phyloP scores from a whole-genome alignment of 1,140 invertebrate species.

The Zaprionus ghesquierei region DNA sequence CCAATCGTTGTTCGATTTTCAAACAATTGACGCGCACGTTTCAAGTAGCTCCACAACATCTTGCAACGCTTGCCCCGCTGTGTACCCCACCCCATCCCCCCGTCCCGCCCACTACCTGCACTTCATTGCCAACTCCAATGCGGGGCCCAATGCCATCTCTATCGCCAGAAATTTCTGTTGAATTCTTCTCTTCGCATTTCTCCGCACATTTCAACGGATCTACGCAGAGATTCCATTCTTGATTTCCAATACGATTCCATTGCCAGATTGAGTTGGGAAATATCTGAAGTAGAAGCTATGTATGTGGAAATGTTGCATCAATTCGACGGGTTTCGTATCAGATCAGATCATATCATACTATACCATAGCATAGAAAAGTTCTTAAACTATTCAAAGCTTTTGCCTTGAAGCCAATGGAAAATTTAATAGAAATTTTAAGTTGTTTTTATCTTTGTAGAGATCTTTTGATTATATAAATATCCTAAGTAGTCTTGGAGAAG shows the following conservation, averaged over 20 bases:
- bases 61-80: background rate
- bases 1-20: conserved; percentile 34
- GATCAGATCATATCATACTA: background rate
- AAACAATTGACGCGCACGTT: conserved; percentile 71
- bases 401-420: background rate
- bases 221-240: conserved; percentile 3
- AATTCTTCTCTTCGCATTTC: conserved; percentile 13
- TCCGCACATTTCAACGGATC: conserved; percentile 13
- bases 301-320: background rate
- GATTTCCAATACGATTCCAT: background rate
- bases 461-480: background rate
- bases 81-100: background rate
- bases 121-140: background rate
- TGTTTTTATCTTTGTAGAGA: background rate
- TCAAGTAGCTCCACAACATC: conserved; percentile 52
- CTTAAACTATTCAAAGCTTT: background rate
- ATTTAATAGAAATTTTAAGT: background rate
- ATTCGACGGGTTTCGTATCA: background rate
- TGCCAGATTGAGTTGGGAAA: background rate
- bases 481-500: too few relatives aligned
- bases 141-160: background rate
- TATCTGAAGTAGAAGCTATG: background rate
- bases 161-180: conserved; percentile 3
- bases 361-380: background rate
- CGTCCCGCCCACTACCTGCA: background rate